A percentile compares a stretch with the other conserved stretches of the same genome.
These are phyloP conservation scores for Rhinoraja longicauda DNA, from an alignment of 2,797 vertebrate species.

Conservation along the genomic window DNA sequence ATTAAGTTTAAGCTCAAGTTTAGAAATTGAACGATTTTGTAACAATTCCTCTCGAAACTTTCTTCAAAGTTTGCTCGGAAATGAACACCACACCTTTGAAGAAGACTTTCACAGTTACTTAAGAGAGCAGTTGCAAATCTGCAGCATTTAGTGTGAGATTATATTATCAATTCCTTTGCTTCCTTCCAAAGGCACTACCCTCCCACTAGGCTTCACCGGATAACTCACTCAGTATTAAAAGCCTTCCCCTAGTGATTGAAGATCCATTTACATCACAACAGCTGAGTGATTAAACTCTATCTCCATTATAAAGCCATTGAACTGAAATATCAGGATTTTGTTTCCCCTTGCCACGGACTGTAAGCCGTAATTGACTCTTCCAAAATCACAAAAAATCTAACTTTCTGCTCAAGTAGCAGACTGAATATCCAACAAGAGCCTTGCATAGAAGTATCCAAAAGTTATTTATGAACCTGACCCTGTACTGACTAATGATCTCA, in stretches of 20 bases:
- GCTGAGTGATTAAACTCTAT: neutral
- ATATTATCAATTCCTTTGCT: no score
- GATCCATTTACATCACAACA: neutral
- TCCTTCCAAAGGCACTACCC: neutral
- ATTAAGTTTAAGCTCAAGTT: no score
- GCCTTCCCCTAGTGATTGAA: neutral
- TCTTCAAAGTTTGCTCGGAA: no score
- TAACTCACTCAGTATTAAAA: neutral
- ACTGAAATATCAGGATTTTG: neutral
- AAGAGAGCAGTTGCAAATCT: no score
- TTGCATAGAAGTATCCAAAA: neutral
- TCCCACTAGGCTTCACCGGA: neutral
- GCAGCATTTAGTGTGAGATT: no score
- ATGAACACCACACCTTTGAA: no score
- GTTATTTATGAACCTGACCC: neutral
- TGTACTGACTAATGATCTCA: neutral
- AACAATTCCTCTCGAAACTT: no score
- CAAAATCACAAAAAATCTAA: neutral
- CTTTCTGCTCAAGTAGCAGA: neutral
- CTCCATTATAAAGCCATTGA: neutral
- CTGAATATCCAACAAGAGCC: neutral
- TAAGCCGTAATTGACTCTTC: neutral
- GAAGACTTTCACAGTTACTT: no score
- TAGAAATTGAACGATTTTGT: no score
- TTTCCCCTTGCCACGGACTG: neutral